Evolutionary conservation across 1,140 invertebrate species (phyloP), one percentile per base, ranked within the genome.

Genomic region (Caenorhabditis latens): DNA sequence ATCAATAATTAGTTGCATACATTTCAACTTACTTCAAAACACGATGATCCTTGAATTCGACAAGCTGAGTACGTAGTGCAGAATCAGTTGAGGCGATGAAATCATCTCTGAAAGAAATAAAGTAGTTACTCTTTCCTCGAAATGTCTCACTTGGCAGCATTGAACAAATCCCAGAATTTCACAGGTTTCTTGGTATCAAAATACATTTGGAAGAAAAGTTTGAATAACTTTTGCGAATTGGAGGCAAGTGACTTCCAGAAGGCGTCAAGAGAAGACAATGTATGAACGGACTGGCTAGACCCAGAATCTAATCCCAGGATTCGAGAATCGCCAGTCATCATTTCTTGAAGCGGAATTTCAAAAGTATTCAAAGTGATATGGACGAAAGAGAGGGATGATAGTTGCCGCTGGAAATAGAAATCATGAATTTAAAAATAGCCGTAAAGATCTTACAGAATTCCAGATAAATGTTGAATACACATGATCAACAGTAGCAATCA

Each of bases 31-130:
- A 85, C 84, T 46, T 85, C 84, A 85, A 57, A 19, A 85, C 53
- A 7, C 84, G 84, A 79, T 85, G 84, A 58, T 85, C 84, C 24
- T 85, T 67, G 55, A 85, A 85, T 75, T 85, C 84, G 14, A 85
- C 84, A 9, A 85, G 67, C 40, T 71, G 84, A n/a, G 43, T 65
- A 2, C 84, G 63, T 6, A 85, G 65, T 42, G 84, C 84, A 57
- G 84, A 46, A 79, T 85, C 84, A 14, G 63, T 85, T 4, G 84
- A 85, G 3, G 67, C 84, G 40, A 85, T 48, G 50, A 85, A 85
- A 19, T 85, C 84, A 14, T 85, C 84, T 58, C 84, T 71, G 83
- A 11, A 83, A 57, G 14, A 19, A 55, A 83, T 1, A 14, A 24
- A 42, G 4, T 40, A 46, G 7, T 61, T 50, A 43, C 7, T 58